Base-by-base conservation (phyloP, 2,113 vertebrate species). In the Hippocampus abdominalis region DNA sequence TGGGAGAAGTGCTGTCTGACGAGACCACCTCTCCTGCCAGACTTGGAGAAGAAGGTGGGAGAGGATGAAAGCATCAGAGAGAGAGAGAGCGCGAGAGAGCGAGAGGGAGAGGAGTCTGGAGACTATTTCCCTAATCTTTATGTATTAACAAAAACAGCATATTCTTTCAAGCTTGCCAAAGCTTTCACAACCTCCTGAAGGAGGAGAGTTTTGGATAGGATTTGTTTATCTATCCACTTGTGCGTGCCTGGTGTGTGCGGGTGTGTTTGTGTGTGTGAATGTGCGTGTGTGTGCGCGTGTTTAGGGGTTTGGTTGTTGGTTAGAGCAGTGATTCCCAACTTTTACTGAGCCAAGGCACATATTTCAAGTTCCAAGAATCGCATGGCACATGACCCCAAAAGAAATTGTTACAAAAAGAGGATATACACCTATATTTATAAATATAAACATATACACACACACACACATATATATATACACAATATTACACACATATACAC, bases 101-200 rank as follows among this genome's bases (percentile, higher is more conserved):
- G 66, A 75, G 56, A 70, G 77, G 67, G 68, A 69, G 71, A 42
- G 64, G 76, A 81, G 85, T 76, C 76, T 61, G 64, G 85, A 88
- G 87, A 89, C 81, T 84, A 73, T 85, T 87, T 85, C 83, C 86
- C 86, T 90, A 87, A 89, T 91, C 87, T 90, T 90, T 89, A 89
- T 89, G 86, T 90, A 90, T 91, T 91, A 91, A 91, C 87, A 89
- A 88, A 89, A 90, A 87, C 86, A 88, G 87, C 84, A 88, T 88
- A 87, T 88, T 90, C 84, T 85, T 80, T 87, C 81, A 85, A 80
- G 84, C 86, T 86, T 88, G 79, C 87, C 88, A 87, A 88, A 83
- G 84, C 80, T 83, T 86, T 88, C 86, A 75, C 81, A 87, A 75
- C 83, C 88, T 83, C 77, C 82, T 83, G 75, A 73, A 86, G 78